phyloP scores from a whole-genome alignment of 1,140 invertebrate species.

The Eupeodes corollae region DNA sequence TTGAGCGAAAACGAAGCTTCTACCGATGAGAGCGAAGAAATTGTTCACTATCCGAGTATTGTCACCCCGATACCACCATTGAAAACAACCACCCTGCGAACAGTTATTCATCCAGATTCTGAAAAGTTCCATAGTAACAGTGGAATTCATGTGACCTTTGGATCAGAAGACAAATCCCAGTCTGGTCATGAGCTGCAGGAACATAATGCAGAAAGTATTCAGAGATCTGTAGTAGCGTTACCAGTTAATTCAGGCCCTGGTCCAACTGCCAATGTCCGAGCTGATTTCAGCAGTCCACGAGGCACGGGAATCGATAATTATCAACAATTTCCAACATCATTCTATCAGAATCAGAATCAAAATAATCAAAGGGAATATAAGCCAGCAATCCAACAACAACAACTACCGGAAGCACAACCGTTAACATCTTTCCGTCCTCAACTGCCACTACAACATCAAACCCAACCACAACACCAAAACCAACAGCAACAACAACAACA shows the following conservation, averaged over 20 bases:
- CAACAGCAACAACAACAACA: slow-evolving; percentile 36
- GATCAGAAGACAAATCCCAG: slow-evolving; percentile 46
- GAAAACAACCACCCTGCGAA: slow-evolving; percentile 61
- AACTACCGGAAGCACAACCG: slow-evolving; percentile 33
- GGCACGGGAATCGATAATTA: too few species aligned
- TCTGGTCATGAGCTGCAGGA: slow-evolving; percentile 42
- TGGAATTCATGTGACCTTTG: slow-evolving; percentile 64
- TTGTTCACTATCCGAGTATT: slow-evolving; percentile 67
- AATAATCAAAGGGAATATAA: slow-evolving; percentile 1
- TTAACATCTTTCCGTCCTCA: slow-evolving; percentile 40
- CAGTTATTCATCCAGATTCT: slow-evolving; percentile 72
- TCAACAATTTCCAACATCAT: background rate
- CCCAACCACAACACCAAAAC: slow-evolving; percentile 13
- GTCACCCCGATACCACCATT: slow-evolving; percentile 55
- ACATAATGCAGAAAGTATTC: slow-evolving; percentile 45
- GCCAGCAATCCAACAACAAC: slow-evolving; percentile 13
- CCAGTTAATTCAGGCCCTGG: slow-evolving; percentile 22
- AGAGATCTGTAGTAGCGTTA: slow-evolving; percentile 45
- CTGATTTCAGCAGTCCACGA: too few species aligned
- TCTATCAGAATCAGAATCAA: slow-evolving; percentile 3
- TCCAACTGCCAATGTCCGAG: slow-evolving; percentile 10
- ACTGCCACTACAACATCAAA: slow-evolving; percentile 13
- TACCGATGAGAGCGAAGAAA: slow-evolving; percentile 53
- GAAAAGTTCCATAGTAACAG: slow-evolving; percentile 65
- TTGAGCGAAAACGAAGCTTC: slow-evolving; percentile 24